Conservation (phyloP, 2,888 invertebrate genomes). For the Metopia argyrocephala region DNA sequence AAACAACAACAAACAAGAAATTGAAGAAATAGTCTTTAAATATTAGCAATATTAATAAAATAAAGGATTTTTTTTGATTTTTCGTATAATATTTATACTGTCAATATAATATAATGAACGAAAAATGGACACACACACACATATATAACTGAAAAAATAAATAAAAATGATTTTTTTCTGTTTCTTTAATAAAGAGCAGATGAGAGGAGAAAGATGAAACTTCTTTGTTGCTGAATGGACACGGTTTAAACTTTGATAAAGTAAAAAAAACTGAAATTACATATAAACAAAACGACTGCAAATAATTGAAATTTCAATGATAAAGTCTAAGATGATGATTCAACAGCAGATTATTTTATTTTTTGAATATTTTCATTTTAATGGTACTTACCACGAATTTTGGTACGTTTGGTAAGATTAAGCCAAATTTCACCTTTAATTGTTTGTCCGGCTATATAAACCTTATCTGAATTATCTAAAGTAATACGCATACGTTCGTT, state of each 20-base stretch:
- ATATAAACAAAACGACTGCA: conserved; percentile 17
- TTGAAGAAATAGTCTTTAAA: neutral
- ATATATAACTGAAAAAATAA: neutral
- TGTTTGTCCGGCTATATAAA: conserved; percentile 75
- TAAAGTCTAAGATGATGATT: conserved; percentile 17
- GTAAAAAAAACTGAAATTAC: neutral
- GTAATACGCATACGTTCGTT: conserved; percentile 76
- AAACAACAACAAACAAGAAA: neutral
- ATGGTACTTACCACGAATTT: conserved; percentile 75
- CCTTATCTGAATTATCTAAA: conserved; percentile 75
- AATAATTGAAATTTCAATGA: neutral
- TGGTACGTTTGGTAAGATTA: conserved; percentile 76
- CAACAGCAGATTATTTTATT: conserved; percentile 4
- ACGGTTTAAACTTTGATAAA: too few relatives aligned
- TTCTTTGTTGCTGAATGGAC: conserved; percentile 47
- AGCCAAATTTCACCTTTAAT: conserved; percentile 76
- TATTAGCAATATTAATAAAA: conserved; percentile 20
- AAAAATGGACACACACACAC: neutral
- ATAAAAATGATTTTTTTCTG: neutral
- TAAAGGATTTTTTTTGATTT: conserved; percentile 25
- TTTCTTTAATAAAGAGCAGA: neutral
- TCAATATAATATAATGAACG: conserved; percentile 10
- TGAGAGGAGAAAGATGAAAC: conserved; percentile 4
- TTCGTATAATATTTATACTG: neutral
- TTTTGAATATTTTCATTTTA: neutral